phyloP scores from a whole-genome alignment of 2,797 vertebrate species.

The Ctenochaetus hawaiiensis region DNA sequence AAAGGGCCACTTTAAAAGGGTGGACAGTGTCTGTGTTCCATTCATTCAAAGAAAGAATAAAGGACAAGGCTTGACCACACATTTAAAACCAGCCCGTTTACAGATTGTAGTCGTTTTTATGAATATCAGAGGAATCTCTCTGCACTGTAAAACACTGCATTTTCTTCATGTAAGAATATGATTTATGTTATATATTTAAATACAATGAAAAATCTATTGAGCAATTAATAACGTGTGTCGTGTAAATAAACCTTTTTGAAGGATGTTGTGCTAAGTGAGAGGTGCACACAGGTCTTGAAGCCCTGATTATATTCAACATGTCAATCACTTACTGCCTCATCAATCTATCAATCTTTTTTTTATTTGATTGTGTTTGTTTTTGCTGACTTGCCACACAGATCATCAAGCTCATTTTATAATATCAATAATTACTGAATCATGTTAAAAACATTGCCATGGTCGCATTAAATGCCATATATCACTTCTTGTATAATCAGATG shows the following conservation, averaged over 20 bases:
- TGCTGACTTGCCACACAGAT: constrained; percentile 13
- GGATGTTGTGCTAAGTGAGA: constrained; percentile 44
- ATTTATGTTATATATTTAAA: constrained; percentile 66
- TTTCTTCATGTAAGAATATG: constrained; percentile 64
- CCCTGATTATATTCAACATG: constrained; percentile 25
- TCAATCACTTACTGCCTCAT: constrained; percentile 51
- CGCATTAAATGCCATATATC: constrained; percentile 14
- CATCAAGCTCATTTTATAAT: constrained; percentile 40
- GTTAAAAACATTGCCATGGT: constrained; percentile 28
- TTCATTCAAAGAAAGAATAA: not conserved
- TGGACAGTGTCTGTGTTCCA: constrained; percentile 17
- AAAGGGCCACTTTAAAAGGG: constrained; percentile 4
- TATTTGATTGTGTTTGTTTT: constrained; percentile 30
- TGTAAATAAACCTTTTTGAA: constrained; percentile 59
- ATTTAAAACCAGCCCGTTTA: constrained; percentile 61
- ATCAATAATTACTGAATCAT: constrained; percentile 26
- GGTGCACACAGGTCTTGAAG: constrained; percentile 18
- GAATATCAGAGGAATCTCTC: constrained; percentile 27
- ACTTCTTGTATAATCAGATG: constrained; percentile 24
- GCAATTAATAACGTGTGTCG: constrained; percentile 55
- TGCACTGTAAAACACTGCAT: constrained; percentile 43
- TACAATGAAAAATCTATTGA: constrained; percentile 31
- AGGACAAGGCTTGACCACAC: not conserved
- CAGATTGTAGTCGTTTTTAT: constrained; percentile 50
- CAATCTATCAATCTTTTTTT: constrained; percentile 31